phyloP scores from a whole-genome alignment of 2,888 invertebrate species.

The Caenorhabditis imperialis region DNA sequence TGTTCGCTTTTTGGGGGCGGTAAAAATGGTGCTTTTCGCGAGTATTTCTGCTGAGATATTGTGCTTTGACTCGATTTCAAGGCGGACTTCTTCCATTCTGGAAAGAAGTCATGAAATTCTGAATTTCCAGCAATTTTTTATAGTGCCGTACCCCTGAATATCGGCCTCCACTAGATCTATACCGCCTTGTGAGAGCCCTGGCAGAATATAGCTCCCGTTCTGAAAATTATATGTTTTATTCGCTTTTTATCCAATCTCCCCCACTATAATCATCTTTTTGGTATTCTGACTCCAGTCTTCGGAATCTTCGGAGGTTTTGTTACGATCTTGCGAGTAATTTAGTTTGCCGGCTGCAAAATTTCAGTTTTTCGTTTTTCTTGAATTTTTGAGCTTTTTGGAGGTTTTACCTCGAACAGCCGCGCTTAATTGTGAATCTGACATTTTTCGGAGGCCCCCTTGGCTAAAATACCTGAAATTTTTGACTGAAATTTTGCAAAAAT shows the following conservation, averaged over 20 bases:
- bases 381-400: neutral
- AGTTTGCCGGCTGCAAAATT: slow-evolving; percentile 17
- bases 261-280: slow-evolving; percentile 6
- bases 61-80: no score
- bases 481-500: neutral
- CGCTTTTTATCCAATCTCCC: neutral
- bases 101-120: no score
- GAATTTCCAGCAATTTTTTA: no score
- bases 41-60: no score
- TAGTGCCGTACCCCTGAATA: neutral
- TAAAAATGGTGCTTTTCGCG: no score
- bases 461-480: neutral
- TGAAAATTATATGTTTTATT: neutral
- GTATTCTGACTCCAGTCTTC: slow-evolving; percentile 14
- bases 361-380: neutral
- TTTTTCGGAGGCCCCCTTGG: no score
- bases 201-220: slow-evolving; percentile 5
- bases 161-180: neutral
- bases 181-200: neutral
- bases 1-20: no score
- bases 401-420: slow-evolving; percentile 1
- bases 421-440: slow-evolving; percentile 21
- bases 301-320: neutral
- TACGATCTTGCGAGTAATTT: slow-evolving; percentile 13
- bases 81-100: no score